These are phyloP conservation scores for Sphenodon punctatus DNA, from an alignment of 2,797 vertebrate species.

Conservation along the genomic window DNA sequence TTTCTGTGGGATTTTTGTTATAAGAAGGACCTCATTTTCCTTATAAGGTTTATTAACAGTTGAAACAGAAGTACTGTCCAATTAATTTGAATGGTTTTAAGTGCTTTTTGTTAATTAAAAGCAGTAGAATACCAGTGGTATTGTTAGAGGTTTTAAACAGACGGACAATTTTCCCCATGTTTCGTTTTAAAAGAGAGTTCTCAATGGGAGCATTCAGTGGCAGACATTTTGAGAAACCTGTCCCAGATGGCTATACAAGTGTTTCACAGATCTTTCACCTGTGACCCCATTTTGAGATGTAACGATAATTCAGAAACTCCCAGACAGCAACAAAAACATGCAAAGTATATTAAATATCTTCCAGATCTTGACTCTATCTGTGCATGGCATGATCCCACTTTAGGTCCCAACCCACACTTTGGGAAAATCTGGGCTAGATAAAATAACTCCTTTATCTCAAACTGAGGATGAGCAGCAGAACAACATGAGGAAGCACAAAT, in stretches of 20 bases:
- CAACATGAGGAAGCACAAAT: conserved; percentile 12
- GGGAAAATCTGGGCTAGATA: too few species aligned
- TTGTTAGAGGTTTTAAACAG: neutral
- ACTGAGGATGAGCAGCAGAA: conserved; percentile 68
- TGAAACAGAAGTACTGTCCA: neutral
- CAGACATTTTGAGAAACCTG: too few species aligned
- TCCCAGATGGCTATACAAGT: too few species aligned
- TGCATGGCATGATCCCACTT: too few species aligned
- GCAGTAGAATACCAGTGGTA: neutral
- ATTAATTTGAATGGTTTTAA: neutral
- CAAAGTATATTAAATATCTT: too few species aligned
- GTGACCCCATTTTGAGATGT: too few species aligned
- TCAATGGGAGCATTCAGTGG: neutral
- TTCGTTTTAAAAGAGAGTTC: neutral
- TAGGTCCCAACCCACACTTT: too few species aligned
- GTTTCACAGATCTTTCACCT: too few species aligned
- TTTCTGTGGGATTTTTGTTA: neutral
- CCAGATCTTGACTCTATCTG: too few species aligned
- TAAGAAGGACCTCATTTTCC: neutral
- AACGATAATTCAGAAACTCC: too few species aligned
- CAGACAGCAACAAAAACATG: too few species aligned
- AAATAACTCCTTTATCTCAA: conserved; percentile 29
- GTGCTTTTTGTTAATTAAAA: conserved; percentile 28
- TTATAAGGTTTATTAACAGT: neutral
- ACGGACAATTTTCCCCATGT: neutral